Conservation (phyloP, 2,113 vertebrate species). For the Larimichthys crocea region DNA sequence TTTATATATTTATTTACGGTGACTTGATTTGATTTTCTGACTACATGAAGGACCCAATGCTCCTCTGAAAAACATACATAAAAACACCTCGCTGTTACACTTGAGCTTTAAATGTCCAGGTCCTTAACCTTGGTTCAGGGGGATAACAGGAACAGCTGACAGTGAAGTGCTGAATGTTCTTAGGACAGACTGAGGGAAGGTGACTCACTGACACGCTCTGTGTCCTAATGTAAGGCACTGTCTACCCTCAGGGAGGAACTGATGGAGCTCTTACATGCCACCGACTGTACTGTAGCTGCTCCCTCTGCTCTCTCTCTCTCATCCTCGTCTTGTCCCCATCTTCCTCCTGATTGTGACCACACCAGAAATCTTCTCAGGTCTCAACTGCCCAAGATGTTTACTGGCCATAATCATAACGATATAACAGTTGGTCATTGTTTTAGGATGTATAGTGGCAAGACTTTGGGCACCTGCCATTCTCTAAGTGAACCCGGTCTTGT, state of each 20-base stretch:
- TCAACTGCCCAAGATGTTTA: neutral
- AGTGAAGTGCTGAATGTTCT: slow-evolving; percentile 67
- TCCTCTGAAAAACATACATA: neutral
- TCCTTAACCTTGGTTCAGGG: slow-evolving; percentile 67
- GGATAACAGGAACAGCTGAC: slow-evolving; percentile 62
- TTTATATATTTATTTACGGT: neutral
- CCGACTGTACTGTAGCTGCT: slow-evolving; percentile 30
- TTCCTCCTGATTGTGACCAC: slow-evolving; percentile 36
- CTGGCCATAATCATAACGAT: neutral
- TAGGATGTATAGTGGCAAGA: neutral
- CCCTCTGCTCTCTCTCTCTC: neutral
- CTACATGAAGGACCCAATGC: neutral
- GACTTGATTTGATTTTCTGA: neutral
- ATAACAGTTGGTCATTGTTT: neutral
- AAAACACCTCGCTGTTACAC: slow-evolving; percentile 23
- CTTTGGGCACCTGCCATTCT: slow-evolving; percentile 27
- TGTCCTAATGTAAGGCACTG: slow-evolving; percentile 65
- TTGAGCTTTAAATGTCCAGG: slow-evolving; percentile 31
- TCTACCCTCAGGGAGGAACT: slow-evolving; percentile 62
- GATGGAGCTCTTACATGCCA: slow-evolving; percentile 72
- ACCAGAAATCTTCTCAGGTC: slow-evolving; percentile 17
- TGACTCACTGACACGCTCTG: slow-evolving; percentile 73
- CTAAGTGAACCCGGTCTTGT: slow-evolving; percentile 21
- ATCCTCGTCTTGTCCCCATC: neutral
- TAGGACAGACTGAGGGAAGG: slow-evolving; percentile 74